These are phyloP conservation scores for Notodonta dromedarius DNA, from an alignment of 2,888 invertebrate species.

Conservation along the genomic window DNA sequence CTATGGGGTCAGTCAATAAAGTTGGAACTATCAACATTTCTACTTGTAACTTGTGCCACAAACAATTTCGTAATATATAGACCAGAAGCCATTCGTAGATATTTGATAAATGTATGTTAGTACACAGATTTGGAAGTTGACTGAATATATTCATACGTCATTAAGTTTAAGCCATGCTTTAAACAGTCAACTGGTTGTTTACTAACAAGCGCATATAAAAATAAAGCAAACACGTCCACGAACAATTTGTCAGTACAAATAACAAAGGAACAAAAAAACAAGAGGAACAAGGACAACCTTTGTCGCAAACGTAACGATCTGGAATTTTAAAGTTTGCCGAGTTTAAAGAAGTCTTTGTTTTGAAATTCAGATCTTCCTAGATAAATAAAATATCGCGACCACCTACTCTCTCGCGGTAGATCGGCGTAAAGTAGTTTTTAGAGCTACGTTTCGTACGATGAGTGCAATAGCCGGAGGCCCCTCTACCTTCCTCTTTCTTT, in stretches of 20 bases:
- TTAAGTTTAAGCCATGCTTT: not conserved
- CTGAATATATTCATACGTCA: not conserved
- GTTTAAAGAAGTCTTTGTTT: not conserved
- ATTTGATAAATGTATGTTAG: not conserved
- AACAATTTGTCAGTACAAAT: not conserved
- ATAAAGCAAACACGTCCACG: too few relatives aligned
- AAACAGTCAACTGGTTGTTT: not conserved
- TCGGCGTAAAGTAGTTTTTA: too few relatives aligned
- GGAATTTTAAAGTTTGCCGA: not conserved
- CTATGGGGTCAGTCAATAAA: too few relatives aligned
- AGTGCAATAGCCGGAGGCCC: too few relatives aligned
- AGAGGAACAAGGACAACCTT: slow-evolving; percentile 1
- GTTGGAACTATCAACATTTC: not conserved
- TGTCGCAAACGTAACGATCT: not conserved
- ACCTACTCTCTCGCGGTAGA: too few relatives aligned
- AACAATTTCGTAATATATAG: not conserved
- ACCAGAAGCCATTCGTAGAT: not conserved
- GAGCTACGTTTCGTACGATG: too few relatives aligned
- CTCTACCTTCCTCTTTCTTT: too few relatives aligned
- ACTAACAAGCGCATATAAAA: too few relatives aligned
- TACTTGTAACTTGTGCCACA: not conserved
- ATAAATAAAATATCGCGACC: not conserved
- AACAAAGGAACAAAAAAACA: not conserved
- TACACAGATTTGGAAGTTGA: not conserved
- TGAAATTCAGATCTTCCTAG: not conserved